Percentiles rank a stretch among this genome's conserved stretches.
These are phyloP conservation scores for Apotomis capreana DNA, from an alignment of 2,888 invertebrate genomes.

Conservation along the genomic window DNA sequence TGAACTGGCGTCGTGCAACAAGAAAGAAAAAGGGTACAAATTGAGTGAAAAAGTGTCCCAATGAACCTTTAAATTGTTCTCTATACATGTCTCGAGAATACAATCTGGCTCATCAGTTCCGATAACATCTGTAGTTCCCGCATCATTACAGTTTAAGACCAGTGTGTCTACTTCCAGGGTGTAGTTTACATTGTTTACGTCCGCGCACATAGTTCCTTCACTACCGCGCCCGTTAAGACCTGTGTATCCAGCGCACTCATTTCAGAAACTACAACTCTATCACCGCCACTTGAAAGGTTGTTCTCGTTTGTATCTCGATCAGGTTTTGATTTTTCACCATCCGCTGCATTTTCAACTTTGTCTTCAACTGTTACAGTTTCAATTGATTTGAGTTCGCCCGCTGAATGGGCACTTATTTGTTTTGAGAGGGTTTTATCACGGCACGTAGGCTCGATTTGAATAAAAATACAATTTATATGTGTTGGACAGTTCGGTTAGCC, in stretches of 20 bases:
- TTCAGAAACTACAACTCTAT: conserved; percentile 74
- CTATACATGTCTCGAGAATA: conserved; percentile 63
- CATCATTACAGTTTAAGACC: conserved; percentile 60
- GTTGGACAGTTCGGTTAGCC: conserved; percentile 75
- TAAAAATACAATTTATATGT: conserved; percentile 84
- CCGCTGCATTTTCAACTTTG: conserved; percentile 56
- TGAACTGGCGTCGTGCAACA: conserved; percentile 51
- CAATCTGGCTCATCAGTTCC: conserved; percentile 59
- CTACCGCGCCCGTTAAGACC: conserved; percentile 59
- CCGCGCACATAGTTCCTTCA: conserved; percentile 57
- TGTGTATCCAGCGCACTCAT: conserved; percentile 61
- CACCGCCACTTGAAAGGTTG: conserved; percentile 69
- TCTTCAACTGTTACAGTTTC: conserved; percentile 54
- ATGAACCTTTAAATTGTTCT: conserved; percentile 68
- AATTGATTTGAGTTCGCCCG: conserved; percentile 53
- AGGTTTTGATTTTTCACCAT: conserved; percentile 39
- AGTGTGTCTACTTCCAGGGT: conserved; percentile 56
- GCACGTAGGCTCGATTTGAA: conserved; percentile 81
- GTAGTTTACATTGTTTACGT: conserved; percentile 62
- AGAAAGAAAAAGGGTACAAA: conserved; percentile 63
- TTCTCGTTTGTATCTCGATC: conserved; percentile 61
- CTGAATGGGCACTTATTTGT: conserved; percentile 76
- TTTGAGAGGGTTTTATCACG: conserved; percentile 78
- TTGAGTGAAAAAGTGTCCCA: conserved; percentile 70
- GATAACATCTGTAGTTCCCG: conserved; percentile 58